Conservation (phyloP, 1,140 invertebrate genomes). For the Macrosteles quadrilineatus region DNA sequence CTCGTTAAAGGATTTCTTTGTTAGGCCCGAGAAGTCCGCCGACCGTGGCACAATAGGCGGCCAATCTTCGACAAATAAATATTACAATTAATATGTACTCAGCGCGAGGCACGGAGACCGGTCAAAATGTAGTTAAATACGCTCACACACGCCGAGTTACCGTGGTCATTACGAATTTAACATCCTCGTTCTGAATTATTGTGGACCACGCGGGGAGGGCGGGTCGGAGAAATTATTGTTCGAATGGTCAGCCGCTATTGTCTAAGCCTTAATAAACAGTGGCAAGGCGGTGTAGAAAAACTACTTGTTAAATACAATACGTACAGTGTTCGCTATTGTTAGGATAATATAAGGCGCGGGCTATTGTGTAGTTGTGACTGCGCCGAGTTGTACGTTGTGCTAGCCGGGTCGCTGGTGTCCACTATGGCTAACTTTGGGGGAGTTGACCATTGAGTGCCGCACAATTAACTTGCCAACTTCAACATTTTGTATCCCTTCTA, state of each 20-base stretch:
- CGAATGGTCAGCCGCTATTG: conserved; percentile 22
- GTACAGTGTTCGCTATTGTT: conserved; percentile 14
- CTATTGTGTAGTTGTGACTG: conserved; percentile 14
- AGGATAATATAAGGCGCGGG: conserved; percentile 18
- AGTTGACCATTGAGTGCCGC: too few relatives aligned
- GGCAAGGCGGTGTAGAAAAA: conserved; percentile 20
- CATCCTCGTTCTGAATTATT: conserved; percentile 22
- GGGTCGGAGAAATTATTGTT: conserved; percentile 8
- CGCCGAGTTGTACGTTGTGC: too few relatives aligned
- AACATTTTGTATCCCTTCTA: too few relatives aligned
- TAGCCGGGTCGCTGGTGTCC: too few relatives aligned
- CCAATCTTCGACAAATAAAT: conserved; percentile 24
- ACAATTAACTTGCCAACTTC: too few relatives aligned
- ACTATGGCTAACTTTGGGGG: too few relatives aligned
- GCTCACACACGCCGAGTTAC: neutral
- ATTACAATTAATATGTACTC: conserved; percentile 20
- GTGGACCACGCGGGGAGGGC: neutral
- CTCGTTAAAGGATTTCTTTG: conserved; percentile 20
- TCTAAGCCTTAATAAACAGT: conserved; percentile 24
- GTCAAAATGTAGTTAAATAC: conserved; percentile 16
- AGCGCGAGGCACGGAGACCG: neutral
- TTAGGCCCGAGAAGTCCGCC: neutral
- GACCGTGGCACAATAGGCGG: neutral
- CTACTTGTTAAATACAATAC: conserved; percentile 27
- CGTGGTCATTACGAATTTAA: conserved; percentile 20